Evolutionary conservation across 2,888 invertebrate genomes (phyloP).

Genomic region (Luperina nickerlii): DNA sequence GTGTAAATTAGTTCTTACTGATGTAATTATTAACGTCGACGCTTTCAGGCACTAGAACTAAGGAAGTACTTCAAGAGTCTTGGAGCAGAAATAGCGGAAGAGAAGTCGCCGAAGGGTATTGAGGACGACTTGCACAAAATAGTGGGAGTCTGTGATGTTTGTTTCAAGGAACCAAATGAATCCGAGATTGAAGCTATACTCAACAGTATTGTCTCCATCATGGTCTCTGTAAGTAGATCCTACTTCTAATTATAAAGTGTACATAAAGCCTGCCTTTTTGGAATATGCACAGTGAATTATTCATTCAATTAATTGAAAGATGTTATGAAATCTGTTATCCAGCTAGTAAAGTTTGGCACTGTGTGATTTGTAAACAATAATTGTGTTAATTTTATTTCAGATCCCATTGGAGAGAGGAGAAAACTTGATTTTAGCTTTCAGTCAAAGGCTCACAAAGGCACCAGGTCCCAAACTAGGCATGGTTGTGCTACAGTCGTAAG

Average conservation of each 20-base stretch:
- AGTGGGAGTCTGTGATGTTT: conserved; percentile 97
- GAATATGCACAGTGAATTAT: neutral
- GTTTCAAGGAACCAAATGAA: conserved; percentile 97
- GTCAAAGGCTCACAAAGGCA: conserved; percentile 97
- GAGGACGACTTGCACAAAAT: conserved; percentile 98
- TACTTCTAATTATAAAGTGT: neutral
- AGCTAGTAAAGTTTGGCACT: neutral
- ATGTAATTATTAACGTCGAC: conserved; percentile 5
- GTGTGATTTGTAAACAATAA: neutral
- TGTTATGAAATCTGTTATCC: neutral
- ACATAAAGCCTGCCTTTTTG: neutral
- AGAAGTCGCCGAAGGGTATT: conserved; percentile 96
- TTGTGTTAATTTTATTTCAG: conserved; percentile 77
- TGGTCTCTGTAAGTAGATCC: conserved; percentile 93
- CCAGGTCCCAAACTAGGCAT: conserved; percentile 94
- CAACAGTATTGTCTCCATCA: conserved; percentile 98
- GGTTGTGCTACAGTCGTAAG: conserved; percentile 96
- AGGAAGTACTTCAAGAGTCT: conserved; percentile 97
- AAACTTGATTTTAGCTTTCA: conserved; percentile 96
- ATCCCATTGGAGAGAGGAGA: conserved; percentile 96
- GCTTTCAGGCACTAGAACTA: conserved; percentile 94
- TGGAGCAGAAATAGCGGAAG: conserved; percentile 98
- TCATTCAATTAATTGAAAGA: neutral
- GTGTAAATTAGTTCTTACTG: conserved; percentile 11
- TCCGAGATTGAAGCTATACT: conserved; percentile 97